These are phyloP conservation scores for Cyanocitta stelleri DNA, from an alignment of 2,113 vertebrate species.

Conservation along the genomic window DNA sequence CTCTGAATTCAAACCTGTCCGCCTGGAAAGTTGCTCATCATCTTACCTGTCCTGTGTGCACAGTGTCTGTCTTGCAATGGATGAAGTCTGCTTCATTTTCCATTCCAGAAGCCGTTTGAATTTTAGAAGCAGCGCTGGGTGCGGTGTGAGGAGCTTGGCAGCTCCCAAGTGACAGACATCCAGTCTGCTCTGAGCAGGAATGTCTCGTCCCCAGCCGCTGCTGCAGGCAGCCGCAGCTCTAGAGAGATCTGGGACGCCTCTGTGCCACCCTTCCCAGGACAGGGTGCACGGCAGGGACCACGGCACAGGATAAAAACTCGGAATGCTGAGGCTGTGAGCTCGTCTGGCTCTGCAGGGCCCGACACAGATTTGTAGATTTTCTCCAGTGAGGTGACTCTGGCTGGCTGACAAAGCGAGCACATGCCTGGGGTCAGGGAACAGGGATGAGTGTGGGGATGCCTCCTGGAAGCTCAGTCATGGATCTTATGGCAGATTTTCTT, in stretches of 20 bases:
- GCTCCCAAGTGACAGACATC: neutral
- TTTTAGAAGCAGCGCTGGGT: neutral
- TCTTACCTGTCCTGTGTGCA: neutral
- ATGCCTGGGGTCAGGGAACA: neutral
- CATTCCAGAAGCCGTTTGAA: neutral
- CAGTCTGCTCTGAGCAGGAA: neutral
- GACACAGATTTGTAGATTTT: rapidly evolving
- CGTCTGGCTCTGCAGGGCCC: neutral
- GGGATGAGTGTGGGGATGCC: neutral
- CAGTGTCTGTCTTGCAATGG: neutral
- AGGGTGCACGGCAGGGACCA: rapidly evolving
- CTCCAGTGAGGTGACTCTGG: neutral
- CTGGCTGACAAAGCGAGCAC: neutral
- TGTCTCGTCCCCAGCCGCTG: neutral
- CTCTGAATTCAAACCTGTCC: constrained; percentile 18
- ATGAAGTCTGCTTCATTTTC: neutral
- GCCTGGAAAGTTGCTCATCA: neutral
- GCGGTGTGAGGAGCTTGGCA: neutral
- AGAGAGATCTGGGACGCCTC: neutral
- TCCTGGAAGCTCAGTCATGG: neutral
- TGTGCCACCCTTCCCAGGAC: rapidly evolving
- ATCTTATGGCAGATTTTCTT: neutral
- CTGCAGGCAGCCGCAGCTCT: neutral
- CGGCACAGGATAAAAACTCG: neutral
- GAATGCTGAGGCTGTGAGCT: too few species aligned